phyloP scores from a whole-genome alignment of 1,140 invertebrate genomes.

The Rhyacophila brunnea region DNA sequence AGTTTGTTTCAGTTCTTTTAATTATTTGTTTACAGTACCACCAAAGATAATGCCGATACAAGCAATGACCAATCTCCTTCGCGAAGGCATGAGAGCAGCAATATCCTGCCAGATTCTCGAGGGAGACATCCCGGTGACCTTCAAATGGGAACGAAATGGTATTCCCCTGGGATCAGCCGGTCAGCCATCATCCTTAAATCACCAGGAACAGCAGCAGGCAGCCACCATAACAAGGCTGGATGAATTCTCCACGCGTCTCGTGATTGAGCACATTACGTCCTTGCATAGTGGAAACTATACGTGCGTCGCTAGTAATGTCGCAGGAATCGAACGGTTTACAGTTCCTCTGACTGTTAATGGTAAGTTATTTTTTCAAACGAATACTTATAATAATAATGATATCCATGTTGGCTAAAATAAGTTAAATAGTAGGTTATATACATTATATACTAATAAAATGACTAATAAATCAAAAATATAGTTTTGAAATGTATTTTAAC shows the following conservation, averaged over 20 bases:
- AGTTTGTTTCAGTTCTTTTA: too few relatives aligned
- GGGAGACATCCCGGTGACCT: conserved; percentile 89
- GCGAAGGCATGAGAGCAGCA: conserved; percentile 88
- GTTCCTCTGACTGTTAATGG: conserved; percentile 80
- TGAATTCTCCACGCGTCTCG: conserved; percentile 84
- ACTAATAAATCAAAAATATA: too few relatives aligned
- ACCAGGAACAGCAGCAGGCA: conserved; percentile 38
- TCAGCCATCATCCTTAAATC: neutral
- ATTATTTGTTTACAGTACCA: conserved; percentile 64
- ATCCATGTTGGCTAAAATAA: too few relatives aligned
- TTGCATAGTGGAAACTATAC: conserved; percentile 86
- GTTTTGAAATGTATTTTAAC: too few relatives aligned
- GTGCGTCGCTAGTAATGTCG: conserved; percentile 81
- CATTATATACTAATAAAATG: too few relatives aligned
- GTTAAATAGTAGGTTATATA: too few relatives aligned
- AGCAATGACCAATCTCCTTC: conserved; percentile 73
- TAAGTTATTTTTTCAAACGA: conserved; percentile 47
- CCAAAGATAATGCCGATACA: conserved; percentile 86
- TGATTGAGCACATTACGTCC: conserved; percentile 83
- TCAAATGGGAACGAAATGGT: conserved; percentile 82
- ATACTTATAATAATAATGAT: too few relatives aligned
- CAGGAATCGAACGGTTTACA: conserved; percentile 72
- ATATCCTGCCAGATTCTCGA: conserved; percentile 92
- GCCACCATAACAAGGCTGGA: conserved; percentile 68
- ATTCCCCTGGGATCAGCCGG: conserved; percentile 58